Percentiles rank a stretch among this genome's conserved stretches.
phyloP scores from a whole-genome alignment of 2,888 invertebrate genomes.

The Cerastis leucographa region DNA sequence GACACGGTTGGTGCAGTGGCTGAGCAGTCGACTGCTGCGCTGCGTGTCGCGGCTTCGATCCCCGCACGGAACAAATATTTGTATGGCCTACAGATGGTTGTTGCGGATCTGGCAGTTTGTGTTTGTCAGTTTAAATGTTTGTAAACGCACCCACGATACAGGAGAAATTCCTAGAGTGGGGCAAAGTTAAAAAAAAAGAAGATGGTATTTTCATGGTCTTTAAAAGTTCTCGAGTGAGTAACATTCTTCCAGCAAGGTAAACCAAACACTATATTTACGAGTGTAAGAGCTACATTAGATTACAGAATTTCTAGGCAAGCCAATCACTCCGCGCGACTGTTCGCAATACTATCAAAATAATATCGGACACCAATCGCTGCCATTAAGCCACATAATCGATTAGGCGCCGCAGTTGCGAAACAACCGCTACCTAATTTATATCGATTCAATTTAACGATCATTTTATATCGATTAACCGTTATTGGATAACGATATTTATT shows the following conservation, averaged over 20 bases:
- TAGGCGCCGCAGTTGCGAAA: constrained; percentile 63
- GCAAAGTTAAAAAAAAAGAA: too few species aligned
- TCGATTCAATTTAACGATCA: constrained; percentile 69
- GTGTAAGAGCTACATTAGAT: constrained; percentile 12
- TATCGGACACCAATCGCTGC: constrained; percentile 31
- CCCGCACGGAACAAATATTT: too few species aligned
- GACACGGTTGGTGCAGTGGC: too few species aligned
- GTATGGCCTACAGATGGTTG: too few species aligned
- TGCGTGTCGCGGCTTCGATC: too few species aligned
- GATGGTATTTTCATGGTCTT: neutral
- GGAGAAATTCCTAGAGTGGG: too few species aligned
- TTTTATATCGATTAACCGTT: constrained; percentile 68
- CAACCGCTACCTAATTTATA: constrained; percentile 66
- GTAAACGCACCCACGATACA: too few species aligned
- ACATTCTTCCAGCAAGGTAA: neutral
- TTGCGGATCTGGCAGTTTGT: too few species aligned
- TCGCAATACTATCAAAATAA: constrained; percentile 40
- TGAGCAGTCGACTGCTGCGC: too few species aligned
- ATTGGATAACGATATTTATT: constrained; percentile 64
- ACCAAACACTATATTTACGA: neutral
- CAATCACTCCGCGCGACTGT: constrained; percentile 29
- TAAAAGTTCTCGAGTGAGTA: neutral
- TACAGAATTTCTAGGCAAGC: constrained; percentile 13
- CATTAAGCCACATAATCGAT: constrained; percentile 60
- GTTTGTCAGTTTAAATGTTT: too few species aligned